Conservation (phyloP, 2,888 invertebrate species). For the Ophonus ardosiacus region DNA sequence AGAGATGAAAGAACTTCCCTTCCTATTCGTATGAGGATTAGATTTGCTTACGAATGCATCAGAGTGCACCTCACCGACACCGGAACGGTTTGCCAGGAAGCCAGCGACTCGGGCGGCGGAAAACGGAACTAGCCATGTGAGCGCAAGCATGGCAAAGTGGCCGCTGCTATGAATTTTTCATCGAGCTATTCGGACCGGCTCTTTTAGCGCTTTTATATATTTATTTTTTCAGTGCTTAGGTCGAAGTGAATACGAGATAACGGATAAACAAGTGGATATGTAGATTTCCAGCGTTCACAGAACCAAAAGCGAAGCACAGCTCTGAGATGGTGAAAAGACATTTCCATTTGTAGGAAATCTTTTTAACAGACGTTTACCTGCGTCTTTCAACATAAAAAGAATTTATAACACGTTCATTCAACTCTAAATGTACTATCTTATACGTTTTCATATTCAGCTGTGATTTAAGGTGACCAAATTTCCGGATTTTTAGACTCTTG, state of each 20-base stretch:
- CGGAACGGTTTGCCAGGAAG: background rate
- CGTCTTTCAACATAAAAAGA: conserved; percentile 1
- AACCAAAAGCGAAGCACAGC: background rate
- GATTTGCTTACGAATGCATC: conserved; percentile 1
- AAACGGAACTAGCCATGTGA: conserved; percentile 12
- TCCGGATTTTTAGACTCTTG: no score
- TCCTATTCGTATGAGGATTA: background rate
- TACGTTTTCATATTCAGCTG: background rate
- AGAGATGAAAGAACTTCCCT: background rate
- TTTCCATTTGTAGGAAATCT: conserved; percentile 33
- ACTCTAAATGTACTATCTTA: background rate
- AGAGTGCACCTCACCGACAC: background rate
- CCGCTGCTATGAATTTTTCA: conserved; percentile 52
- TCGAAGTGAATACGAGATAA: conserved; percentile 52
- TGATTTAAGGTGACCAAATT: no score
- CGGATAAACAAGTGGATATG: conserved; percentile 56
- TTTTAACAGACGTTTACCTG: conserved; percentile 22
- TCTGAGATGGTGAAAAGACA: conserved; percentile 12
- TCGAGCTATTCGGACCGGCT: conserved; percentile 20
- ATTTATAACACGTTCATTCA: background rate
- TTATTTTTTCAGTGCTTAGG: conserved; percentile 50
- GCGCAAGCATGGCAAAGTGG: conserved; percentile 18
- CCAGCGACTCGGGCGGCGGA: background rate
- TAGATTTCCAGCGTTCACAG: conserved; percentile 16
- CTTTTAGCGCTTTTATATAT: conserved; percentile 48